Base-by-base conservation (phyloP, 2,888 invertebrate species). In the Cosmopolites sordidus region DNA sequence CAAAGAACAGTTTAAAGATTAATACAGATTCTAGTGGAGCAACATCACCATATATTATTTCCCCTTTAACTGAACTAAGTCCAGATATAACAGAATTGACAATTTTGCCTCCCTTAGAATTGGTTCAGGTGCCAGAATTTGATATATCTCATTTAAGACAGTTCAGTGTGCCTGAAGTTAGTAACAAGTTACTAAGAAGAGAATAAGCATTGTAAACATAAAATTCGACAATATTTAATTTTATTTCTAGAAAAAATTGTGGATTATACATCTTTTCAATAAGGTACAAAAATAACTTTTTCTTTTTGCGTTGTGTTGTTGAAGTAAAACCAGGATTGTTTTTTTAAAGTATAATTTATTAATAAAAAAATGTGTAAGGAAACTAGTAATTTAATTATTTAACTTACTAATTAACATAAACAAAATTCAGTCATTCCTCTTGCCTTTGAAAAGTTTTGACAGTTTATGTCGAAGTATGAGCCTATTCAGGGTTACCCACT, bases 121-220 rank as follows among this genome's bases (percentile, higher is more conserved):
- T 83, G 5, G 71, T 83, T n/a, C 82, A 83, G 69, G 77, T 83
- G 75, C 83, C 83, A 15, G 74, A 75, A 48, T 82, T 82, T 65
- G 80, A 82, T 65, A 79, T 79, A 65, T 51, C 63, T 14, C 60
- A 56, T 38, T 56, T 61, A 14, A 60, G 62, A 8, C 59, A 60
- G 14, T 54, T 54, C 18, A 40, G 46, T 30, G 44, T 54, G n/a
- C 48, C 53, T 8, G 45, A 54, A 46, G 46, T 50, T 14, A 50
- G 45, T 14, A 39, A 14, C 15, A 50, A 42, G 38, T 14, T 54
- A 46, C 11, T 46, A 9, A 46, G 45, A 38, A 50, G 45, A 22
- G 47, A 54, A 18, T 22, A 41, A 16, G 5, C 8, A 33, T 33
- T 33, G 3, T 22, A 22, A 22, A 22, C 4, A 22, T 5, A 22